phyloP scores from a whole-genome alignment of 1,140 invertebrate species.

The Procambarus clarkii region DNA sequence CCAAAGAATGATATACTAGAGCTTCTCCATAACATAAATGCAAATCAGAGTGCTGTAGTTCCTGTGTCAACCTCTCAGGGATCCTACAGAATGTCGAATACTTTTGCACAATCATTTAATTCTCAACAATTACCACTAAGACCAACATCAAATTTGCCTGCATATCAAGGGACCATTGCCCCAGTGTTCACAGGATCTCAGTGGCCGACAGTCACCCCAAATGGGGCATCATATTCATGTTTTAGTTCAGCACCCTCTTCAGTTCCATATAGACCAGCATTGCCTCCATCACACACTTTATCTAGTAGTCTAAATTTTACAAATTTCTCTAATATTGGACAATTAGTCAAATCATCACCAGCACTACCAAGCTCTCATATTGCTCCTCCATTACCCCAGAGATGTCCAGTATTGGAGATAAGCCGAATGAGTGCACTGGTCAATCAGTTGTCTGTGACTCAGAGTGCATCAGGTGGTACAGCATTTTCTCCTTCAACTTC shows the following conservation, averaged over 20 bases:
- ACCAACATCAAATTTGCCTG: slow-evolving; percentile 58
- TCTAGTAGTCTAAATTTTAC: slow-evolving; percentile 9
- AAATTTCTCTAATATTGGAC: slow-evolving; percentile 20
- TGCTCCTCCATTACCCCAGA: slow-evolving; percentile 39
- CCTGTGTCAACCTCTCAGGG: slow-evolving; percentile 57
- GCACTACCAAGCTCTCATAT: slow-evolving; percentile 11
- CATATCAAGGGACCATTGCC: slow-evolving; percentile 39
- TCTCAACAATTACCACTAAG: slow-evolving; percentile 45
- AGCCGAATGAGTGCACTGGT: slow-evolving; percentile 42
- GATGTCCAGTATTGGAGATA: slow-evolving; percentile 57
- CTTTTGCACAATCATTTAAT: slow-evolving; percentile 46
- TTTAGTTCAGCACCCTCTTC: slow-evolving; percentile 7
- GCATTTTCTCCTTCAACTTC: slow-evolving; percentile 7
- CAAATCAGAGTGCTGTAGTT: slow-evolving; percentile 59
- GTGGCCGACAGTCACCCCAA: slow-evolving; percentile 37
- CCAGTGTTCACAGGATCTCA: slow-evolving; percentile 11
- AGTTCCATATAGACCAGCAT: slow-evolving; percentile 36
- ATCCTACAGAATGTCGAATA: slow-evolving; percentile 34
- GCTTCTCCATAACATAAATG: slow-evolving; percentile 65
- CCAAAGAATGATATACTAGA: slow-evolving; percentile 69
- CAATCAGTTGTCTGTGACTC: slow-evolving; percentile 48
- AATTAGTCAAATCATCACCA: slow-evolving; percentile 39
- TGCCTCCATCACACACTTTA: slow-evolving; percentile 10
- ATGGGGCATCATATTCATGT: slow-evolving; percentile 39
- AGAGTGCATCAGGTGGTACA: slow-evolving; percentile 42